These are phyloP conservation scores for Cosmorhoe ocellata DNA, from an alignment of 2,888 invertebrate species.

Conservation along the genomic window DNA sequence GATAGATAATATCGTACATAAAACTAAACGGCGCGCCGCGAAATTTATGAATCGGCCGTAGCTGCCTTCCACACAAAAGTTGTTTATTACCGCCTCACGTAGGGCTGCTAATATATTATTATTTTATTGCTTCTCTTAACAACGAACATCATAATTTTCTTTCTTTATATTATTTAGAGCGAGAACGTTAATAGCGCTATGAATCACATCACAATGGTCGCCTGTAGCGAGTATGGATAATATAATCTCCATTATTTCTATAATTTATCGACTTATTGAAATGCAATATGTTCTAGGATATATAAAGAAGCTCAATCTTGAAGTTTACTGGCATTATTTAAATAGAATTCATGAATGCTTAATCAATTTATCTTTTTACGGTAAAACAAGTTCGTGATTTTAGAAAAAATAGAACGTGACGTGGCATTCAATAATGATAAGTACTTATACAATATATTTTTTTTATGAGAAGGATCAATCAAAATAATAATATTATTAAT, in stretches of 20 bases:
- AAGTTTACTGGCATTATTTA: constrained; percentile 6
- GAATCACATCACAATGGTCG: constrained; percentile 64
- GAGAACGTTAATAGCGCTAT: constrained; percentile 63
- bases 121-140: constrained; percentile 57
- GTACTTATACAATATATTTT: constrained; percentile 37
- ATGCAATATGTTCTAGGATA: constrained; percentile 26
- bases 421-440: background rate
- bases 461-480: constrained; percentile 61
- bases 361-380: constrained; percentile 5
- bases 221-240: constrained; percentile 62
- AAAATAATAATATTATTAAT: constrained; percentile 68
- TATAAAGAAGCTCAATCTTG: constrained; percentile 10
- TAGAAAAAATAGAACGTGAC: constrained; percentile 4
- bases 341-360: background rate
- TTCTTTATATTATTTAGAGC: constrained; percentile 67
- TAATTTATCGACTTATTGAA: constrained; percentile 53
- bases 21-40: constrained; percentile 76
- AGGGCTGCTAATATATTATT: constrained; percentile 72
- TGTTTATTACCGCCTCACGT: constrained; percentile 68
- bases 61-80: constrained; percentile 80
- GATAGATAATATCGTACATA: constrained; percentile 75
- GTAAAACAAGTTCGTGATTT: constrained; percentile 5
- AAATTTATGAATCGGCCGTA: constrained; percentile 77
- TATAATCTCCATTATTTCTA: constrained; percentile 67
- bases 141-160: constrained; percentile 66